Base-by-base conservation (phyloP, 2,888 invertebrate genomes). In the Lasioglossum villosulum region DNA sequence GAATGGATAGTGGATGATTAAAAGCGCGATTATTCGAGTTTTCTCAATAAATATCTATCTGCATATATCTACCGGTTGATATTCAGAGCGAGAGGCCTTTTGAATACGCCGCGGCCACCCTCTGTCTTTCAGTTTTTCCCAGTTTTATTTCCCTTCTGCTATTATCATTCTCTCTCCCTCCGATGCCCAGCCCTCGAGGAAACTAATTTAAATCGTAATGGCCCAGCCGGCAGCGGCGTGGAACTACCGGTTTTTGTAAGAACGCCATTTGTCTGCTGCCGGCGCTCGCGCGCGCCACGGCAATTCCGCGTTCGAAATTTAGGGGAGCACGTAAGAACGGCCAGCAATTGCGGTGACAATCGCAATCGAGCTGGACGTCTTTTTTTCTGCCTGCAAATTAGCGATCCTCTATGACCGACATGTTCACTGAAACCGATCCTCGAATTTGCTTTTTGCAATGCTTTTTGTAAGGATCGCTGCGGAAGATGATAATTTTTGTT, bases 151-250 rank as follows among this genome's bases (percentile, higher is more conserved):
- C 48, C 63, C 30, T 66, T 45, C 80, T 70, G 80, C 77, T 80
- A 85, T 84, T 82, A 77, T 83, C 86, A 59, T 75, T 82, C 82
- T 74, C 76, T 70, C 63, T 66, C 56, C 14, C 85, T 63, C 52
- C 30, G 56, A 75, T 82, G 59, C 63, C 74, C 74, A 72, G 79
- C 70, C 74, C 70, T 77, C 80, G 86, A 75, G 86, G 86, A 87
- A 87, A 87, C 86, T 87, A 87, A 87, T 87, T 87, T 87, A 87
- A 87, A 87, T 87, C 86, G 86, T 87, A 87, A 87, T 86, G 86
- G 86, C 86, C 86, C 72, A 77, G 83, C 83, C 88, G 74, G 82
- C 85, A 79, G 86, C 78, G 72, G 78, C 66, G 73, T 59, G 82
- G 80, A 88, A 79, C 86, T 80, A 78, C 82, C 77, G 79, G 86